Evolutionary conservation across 2,113 vertebrate genomes (phyloP).

Genomic region (Ia io): DNA sequence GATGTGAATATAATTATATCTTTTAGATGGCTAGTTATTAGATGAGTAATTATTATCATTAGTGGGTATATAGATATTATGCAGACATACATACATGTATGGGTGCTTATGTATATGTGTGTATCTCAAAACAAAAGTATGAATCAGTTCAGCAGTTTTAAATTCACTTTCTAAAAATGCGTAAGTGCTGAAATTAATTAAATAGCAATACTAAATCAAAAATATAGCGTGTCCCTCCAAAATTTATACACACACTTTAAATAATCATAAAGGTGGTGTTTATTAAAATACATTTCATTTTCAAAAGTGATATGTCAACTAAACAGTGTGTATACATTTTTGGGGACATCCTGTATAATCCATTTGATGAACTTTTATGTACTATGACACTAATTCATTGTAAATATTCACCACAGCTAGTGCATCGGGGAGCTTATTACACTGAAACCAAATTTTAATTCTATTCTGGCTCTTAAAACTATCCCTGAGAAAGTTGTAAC

Average conservation of each 20-base stretch:
- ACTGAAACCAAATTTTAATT: not conserved
- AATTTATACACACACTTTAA: too few species aligned
- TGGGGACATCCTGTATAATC: not conserved
- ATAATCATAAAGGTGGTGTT: too few species aligned
- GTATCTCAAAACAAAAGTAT: not conserved
- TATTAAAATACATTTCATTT: too few species aligned
- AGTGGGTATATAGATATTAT: not conserved
- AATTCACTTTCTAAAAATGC: not conserved
- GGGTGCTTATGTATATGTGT: not conserved
- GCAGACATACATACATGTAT: not conserved
- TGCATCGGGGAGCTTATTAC: not conserved
- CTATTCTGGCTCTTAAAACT: not conserved
- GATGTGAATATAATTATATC: not conserved
- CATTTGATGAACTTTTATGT: not conserved
- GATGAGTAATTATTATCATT: not conserved
- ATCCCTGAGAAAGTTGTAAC: not conserved
- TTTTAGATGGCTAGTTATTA: not conserved
- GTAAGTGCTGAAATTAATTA: not conserved
- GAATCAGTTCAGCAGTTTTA: not conserved
- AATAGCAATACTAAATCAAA: not conserved
- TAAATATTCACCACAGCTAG: not conserved
- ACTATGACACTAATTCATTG: not conserved
- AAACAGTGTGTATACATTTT: too few species aligned
- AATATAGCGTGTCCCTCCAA: not conserved
- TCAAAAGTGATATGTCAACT: too few species aligned